Conservation (phyloP, 1,140 invertebrate genomes). For the Temnothorax longispinosus region DNA sequence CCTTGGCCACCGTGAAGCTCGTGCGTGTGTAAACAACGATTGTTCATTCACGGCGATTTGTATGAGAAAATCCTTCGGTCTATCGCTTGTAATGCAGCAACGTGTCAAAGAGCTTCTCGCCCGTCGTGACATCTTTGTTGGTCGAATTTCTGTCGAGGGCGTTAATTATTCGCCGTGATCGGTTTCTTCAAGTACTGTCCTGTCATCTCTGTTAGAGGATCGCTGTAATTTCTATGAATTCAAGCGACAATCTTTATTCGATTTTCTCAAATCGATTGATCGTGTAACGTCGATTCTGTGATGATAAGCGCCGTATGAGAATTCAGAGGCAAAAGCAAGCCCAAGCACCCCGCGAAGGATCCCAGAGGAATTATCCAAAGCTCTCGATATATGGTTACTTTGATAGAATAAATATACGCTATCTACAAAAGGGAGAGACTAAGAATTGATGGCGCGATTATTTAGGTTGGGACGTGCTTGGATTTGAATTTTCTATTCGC, state of each 20-base stretch:
- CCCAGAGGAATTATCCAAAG: constrained; percentile 66
- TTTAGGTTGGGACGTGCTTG: constrained; percentile 13
- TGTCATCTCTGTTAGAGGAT: background rate
- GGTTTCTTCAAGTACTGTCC: background rate
- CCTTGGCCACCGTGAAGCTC: background rate
- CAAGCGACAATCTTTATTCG: background rate
- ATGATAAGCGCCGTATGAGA: constrained; percentile 47
- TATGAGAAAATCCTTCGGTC: constrained; percentile 47
- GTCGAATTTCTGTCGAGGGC: background rate
- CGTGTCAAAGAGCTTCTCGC: constrained; percentile 14
- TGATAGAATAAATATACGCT: constrained; percentile 9
- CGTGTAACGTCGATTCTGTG: constrained; percentile 30
- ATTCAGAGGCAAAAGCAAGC: constrained; percentile 68
- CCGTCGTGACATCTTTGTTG: constrained; percentile 31
- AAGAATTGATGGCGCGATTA: constrained; percentile 17
- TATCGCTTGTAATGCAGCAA: constrained; percentile 42
- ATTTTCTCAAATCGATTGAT: background rate
- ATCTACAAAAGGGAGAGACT: constrained; percentile 23
- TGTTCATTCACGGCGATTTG: constrained; percentile 30
- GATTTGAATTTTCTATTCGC: constrained; percentile 25
- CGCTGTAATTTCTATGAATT: constrained; percentile 7
- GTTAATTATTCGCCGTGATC: background rate
- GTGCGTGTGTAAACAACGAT: constrained; percentile 54
- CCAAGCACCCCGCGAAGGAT: constrained; percentile 63
- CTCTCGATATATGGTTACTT: constrained; percentile 35